A percentile compares a stretch with the other conserved stretches of the same genome.
phyloP scores from a whole-genome alignment of 2,113 vertebrate species.

The Scatophagus argus region DNA sequence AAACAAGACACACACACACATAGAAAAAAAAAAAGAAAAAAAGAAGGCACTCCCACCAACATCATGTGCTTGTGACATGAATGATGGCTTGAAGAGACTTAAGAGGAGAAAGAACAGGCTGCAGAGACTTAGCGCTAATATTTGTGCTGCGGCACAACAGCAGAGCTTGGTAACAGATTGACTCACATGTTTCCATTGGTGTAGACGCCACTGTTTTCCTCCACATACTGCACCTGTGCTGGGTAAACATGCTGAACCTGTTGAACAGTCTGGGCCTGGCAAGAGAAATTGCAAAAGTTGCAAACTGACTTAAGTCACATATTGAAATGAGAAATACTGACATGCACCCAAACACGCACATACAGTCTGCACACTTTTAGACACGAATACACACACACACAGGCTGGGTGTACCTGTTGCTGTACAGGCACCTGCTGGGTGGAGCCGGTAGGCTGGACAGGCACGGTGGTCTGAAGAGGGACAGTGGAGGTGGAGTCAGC shows the following conservation, averaged over 20 bases:
- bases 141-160: slow-evolving; percentile 45
- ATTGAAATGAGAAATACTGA: neutral
- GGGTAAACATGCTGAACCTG: slow-evolving; percentile 95
- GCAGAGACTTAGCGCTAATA: slow-evolving; percentile 44
- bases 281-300: slow-evolving; percentile 37
- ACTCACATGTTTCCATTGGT: slow-evolving; percentile 97
- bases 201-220: slow-evolving; percentile 94
- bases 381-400: neutral
- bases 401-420: slow-evolving; percentile 87
- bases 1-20: neutral
- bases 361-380: neutral
- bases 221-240: slow-evolving; percentile 96
- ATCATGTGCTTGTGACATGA: slow-evolving; percentile 77
- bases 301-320: slow-evolving; percentile 21
- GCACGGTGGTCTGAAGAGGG: slow-evolving; percentile 89
- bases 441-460: slow-evolving; percentile 87
- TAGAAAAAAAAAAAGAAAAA: slow-evolving; percentile 10
- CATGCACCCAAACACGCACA: neutral
- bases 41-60: slow-evolving; percentile 27
- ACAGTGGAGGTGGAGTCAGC: slow-evolving; percentile 91
- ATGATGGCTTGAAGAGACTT: slow-evolving; percentile 60
- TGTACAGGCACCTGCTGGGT: slow-evolving; percentile 90
- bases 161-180: slow-evolving; percentile 36
- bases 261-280: slow-evolving; percentile 90
- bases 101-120: slow-evolving; percentile 56